phyloP scores from a whole-genome alignment of 2,797 vertebrate genomes.

The Gambelia wislizenii region DNA sequence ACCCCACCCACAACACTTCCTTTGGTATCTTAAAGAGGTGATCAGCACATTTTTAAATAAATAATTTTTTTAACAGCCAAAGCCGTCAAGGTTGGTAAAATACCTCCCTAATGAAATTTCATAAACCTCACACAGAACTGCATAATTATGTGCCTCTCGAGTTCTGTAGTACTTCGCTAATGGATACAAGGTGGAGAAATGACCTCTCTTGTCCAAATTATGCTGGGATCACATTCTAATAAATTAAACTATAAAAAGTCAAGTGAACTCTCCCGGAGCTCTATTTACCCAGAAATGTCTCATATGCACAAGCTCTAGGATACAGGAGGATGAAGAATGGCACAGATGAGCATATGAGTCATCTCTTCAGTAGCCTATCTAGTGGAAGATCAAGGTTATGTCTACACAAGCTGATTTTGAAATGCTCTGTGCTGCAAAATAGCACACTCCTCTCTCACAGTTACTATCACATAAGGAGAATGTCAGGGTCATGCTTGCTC shows the following conservation, averaged over 20 bases:
- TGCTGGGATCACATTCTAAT: slow-evolving; percentile 39
- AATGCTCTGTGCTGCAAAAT: background rate
- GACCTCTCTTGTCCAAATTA: slow-evolving; percentile 40
- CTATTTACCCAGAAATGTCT: slow-evolving; percentile 25
- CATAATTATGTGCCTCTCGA: slow-evolving; percentile 42
- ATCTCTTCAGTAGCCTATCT: background rate
- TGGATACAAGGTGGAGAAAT: slow-evolving; percentile 34
- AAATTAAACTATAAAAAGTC: slow-evolving; percentile 41
- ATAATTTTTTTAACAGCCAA: slow-evolving; percentile 2
- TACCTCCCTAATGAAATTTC: slow-evolving; percentile 45
- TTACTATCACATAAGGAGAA: background rate
- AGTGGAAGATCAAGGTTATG: background rate
- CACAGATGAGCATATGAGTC: background rate
- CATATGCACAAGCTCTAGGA: background rate
- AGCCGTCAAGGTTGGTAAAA: slow-evolving; percentile 36
- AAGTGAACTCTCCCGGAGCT: slow-evolving; percentile 22
- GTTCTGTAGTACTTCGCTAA: slow-evolving; percentile 44
- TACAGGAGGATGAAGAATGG: background rate
- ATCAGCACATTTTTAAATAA: slow-evolving; percentile 19
- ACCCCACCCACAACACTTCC: accelerated
- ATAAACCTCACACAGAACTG: slow-evolving; percentile 26
- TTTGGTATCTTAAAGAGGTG: background rate
- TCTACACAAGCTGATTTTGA: background rate
- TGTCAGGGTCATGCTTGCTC: background rate
- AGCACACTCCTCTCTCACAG: background rate